Percentiles rank a stretch among this genome's conserved stretches.
These are phyloP conservation scores for Sminthurides aquaticus DNA, from an alignment of 2,888 invertebrate genomes.

Conservation along the genomic window DNA sequence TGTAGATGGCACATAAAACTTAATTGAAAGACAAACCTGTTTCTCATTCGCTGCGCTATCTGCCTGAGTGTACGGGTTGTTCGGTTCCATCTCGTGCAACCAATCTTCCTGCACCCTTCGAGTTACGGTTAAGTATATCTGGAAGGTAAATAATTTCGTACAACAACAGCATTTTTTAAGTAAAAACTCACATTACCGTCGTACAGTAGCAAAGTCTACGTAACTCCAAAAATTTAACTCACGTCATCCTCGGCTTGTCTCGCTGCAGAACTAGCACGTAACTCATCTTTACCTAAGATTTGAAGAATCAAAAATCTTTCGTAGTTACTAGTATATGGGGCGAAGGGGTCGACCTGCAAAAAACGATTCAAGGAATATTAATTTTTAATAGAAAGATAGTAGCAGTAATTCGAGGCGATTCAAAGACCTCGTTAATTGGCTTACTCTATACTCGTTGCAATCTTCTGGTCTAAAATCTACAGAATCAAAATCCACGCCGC, in stretches of 20 bases:
- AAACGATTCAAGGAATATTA: not conserved
- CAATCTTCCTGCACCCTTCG: constrained; percentile 40
- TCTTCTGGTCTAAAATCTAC: constrained; percentile 35
- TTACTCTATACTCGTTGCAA: constrained; percentile 27
- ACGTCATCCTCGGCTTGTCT: constrained; percentile 37
- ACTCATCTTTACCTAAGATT: constrained; percentile 32
- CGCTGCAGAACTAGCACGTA: constrained; percentile 24
- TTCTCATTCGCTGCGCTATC: constrained; percentile 18
- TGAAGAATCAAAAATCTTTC: constrained; percentile 31
- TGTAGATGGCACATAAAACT: not conserved
- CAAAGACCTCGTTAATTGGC: no score
- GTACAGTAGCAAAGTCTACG: not conserved
- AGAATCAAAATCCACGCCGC: constrained; percentile 24
- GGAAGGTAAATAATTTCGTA: not conserved
- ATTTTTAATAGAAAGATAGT: not conserved
- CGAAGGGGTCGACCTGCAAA: constrained; percentile 27
- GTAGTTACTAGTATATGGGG: constrained; percentile 31
- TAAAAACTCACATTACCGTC: not conserved
- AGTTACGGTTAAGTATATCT: constrained; percentile 36
- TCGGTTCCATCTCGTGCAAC: constrained; percentile 37
- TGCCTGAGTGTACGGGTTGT: constrained; percentile 28
- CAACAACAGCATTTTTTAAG: not conserved
- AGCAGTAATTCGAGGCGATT: no score
- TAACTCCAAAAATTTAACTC: not conserved
- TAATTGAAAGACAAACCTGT: no score